phyloP scores from a whole-genome alignment of 2,888 invertebrate species.

The Oasisia sp. region DNA sequence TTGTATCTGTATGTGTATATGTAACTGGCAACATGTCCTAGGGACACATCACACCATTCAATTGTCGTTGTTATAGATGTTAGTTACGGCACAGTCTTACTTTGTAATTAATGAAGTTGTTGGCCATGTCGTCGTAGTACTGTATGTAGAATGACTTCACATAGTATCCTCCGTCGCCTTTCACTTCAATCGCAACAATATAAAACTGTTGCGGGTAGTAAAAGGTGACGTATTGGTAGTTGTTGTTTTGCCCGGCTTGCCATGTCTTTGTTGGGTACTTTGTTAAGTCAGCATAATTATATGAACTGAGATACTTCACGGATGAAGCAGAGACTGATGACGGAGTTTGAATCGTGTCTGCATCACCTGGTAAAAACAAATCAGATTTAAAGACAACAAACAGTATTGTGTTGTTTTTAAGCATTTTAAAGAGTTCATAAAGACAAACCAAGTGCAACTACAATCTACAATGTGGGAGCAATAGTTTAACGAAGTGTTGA shows the following conservation, averaged over 20 bases:
- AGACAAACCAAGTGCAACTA: background rate
- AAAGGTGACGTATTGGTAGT: background rate
- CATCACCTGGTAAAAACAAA: background rate
- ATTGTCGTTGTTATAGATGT: background rate
- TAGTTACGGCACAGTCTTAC: background rate
- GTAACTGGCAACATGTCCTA: too few relatives aligned
- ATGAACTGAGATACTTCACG: background rate
- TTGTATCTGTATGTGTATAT: too few relatives aligned
- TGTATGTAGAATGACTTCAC: background rate
- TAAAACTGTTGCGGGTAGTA: background rate
- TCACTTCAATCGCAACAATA: background rate
- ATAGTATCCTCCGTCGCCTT: background rate
- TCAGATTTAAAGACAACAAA: background rate
- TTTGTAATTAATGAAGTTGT: background rate
- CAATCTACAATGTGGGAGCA: background rate
- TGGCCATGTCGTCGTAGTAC: background rate
- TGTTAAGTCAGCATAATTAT: background rate
- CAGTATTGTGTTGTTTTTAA: background rate
- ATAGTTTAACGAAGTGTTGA: too few relatives aligned
- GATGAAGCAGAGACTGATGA: background rate
- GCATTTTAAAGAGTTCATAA: background rate
- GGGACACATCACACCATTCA: too few relatives aligned
- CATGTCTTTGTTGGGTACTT: background rate
- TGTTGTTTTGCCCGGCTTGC: background rate
- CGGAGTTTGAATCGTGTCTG: background rate